These are phyloP conservation scores for Litoditis marina DNA, from an alignment of 2,888 invertebrate species.

Conservation along the genomic window DNA sequence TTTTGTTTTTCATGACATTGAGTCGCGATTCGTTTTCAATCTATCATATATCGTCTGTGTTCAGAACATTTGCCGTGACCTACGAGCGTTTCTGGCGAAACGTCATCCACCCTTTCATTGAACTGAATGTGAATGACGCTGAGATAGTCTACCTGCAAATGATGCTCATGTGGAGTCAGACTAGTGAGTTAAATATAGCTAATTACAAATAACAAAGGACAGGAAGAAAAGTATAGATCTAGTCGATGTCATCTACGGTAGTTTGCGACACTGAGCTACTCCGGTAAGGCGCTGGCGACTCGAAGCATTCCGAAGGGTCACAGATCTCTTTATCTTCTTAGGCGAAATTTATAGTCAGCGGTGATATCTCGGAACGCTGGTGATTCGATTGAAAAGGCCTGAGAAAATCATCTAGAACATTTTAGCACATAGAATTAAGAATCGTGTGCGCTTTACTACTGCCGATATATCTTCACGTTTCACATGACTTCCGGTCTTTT, in stretches of 20 bases:
- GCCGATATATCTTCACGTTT: too few species aligned
- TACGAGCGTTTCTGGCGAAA: conserved; percentile 51
- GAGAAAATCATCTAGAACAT: too few species aligned
- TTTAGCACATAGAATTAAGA: too few species aligned
- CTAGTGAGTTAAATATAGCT: conserved; percentile 22
- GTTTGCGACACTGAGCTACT: background rate
- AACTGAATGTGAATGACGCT: conserved; percentile 51
- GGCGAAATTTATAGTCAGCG: too few species aligned
- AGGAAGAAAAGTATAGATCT: background rate
- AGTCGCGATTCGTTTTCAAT: background rate
- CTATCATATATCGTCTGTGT: conserved; percentile 11
- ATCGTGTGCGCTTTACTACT: too few species aligned
- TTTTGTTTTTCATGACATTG: background rate
- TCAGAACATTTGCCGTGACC: conserved; percentile 54
- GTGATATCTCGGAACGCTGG: too few species aligned
- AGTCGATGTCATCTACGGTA: too few species aligned
- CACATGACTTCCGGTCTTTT: too few species aligned
- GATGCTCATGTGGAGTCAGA: conserved; percentile 50
- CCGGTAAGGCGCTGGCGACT: too few species aligned
- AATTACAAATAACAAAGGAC: background rate
- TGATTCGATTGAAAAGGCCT: too few species aligned
- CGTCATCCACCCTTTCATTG: conserved; percentile 50
- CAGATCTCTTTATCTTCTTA: too few species aligned
- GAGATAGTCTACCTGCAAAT: conserved; percentile 56
- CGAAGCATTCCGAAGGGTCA: background rate